Evolutionary conservation across 2,888 invertebrate genomes (phyloP).

Genomic region (Eilema sororculum): DNA sequence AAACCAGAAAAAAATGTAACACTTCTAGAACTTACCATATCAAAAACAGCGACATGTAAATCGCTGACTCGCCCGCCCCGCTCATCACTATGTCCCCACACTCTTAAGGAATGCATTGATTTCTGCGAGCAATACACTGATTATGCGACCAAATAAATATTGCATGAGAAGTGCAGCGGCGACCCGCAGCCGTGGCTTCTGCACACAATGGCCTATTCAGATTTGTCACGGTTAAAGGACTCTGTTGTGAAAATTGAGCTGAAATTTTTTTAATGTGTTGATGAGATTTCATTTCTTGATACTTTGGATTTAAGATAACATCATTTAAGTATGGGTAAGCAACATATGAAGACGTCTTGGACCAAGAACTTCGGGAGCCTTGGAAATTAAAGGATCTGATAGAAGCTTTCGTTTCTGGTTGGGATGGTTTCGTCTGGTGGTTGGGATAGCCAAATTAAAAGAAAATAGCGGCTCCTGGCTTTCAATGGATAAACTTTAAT

Average conservation of each 20-base stretch:
- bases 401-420: too few species aligned
- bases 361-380: too few species aligned
- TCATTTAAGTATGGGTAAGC: too few species aligned
- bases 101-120: slow-evolving; percentile 65
- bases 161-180: slow-evolving; percentile 56
- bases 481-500: too few species aligned
- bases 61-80: slow-evolving; percentile 9
- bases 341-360: too few species aligned
- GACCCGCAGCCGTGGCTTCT: slow-evolving; percentile 24
- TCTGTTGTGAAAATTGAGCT: slow-evolving; percentile 21
- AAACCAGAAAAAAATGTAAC: too few species aligned
- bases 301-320: too few species aligned
- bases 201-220: slow-evolving; percentile 32
- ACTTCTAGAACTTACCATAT: background rate
- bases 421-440: too few species aligned
- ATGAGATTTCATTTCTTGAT: background rate
- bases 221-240: slow-evolving; percentile 36
- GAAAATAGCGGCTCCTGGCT: too few species aligned
- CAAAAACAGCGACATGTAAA: background rate
- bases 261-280: slow-evolving; percentile 11
- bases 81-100: slow-evolving; percentile 16
- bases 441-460: too few species aligned
- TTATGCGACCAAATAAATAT: slow-evolving; percentile 69
- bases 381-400: too few species aligned
- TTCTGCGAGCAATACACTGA: slow-evolving; percentile 55